Percentiles rank a stretch among this genome's conserved stretches.
phyloP scores from a whole-genome alignment of 2,797 vertebrate genomes.

The Oryzias dopingdopingensis region DNA sequence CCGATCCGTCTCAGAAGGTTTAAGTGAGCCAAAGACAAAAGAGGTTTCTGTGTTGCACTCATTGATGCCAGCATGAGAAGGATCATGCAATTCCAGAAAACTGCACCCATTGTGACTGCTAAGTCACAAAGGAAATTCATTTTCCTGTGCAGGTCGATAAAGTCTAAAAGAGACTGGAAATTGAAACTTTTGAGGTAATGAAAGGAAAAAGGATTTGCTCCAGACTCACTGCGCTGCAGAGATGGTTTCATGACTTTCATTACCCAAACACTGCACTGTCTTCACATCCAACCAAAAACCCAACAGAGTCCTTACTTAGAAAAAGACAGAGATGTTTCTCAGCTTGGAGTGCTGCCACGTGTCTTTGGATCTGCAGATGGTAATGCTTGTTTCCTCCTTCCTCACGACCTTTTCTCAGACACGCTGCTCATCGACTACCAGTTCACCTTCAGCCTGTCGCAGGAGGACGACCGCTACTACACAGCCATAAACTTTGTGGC shows the following conservation, averaged over 20 bases:
- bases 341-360: no score
- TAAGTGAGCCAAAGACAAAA: neutral
- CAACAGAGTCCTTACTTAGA: no score
- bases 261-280: neutral
- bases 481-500: constrained; percentile 99
- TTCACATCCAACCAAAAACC: no score
- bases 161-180: constrained; percentile 3
- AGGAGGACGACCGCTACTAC: constrained; percentile 97
- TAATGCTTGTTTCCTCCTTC: constrained; percentile 19
- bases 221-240: neutral
- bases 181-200: constrained; percentile 7
- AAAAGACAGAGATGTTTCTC: no score
- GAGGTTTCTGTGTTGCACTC: neutral
- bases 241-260: constrained; percentile 11
- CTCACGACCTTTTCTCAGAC: constrained; percentile 72
- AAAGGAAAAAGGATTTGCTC: neutral
- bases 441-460: constrained; percentile 99
- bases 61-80: neutral
- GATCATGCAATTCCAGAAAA: constrained; percentile 1
- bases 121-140: constrained; percentile 2
- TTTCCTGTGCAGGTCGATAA: constrained; percentile 6
- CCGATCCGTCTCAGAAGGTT: neutral
- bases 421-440: constrained; percentile 98
- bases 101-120: neutral
- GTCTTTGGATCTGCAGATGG: constrained; percentile 1